Conservation (phyloP, 2,797 vertebrate genomes). For the Sebastolobus alascanus region DNA sequence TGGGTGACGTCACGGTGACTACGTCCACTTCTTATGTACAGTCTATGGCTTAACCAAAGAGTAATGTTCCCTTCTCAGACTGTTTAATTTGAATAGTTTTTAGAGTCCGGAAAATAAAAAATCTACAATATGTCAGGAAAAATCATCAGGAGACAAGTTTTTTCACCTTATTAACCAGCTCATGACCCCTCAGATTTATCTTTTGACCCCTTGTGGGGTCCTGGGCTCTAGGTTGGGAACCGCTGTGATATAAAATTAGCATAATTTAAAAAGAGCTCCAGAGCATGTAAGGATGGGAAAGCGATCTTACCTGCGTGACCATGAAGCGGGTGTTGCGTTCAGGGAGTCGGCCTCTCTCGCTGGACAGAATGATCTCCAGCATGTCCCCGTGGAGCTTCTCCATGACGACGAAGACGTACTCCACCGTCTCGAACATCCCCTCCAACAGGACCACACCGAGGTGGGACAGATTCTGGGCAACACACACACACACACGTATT, state of each 20-base stretch:
- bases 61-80: not conserved
- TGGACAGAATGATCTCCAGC: constrained; percentile 88
- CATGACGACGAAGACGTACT: constrained; percentile 84
- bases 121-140: not conserved
- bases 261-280: not conserved
- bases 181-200: too few relatives aligned
- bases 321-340: constrained; percentile 86
- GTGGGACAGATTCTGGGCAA: constrained; percentile 81
- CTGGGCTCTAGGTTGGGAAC: accelerated
- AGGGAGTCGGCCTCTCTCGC: constrained; percentile 83
- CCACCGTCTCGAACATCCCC: constrained; percentile 82
- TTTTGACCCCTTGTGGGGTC: too few relatives aligned
- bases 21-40: too few relatives aligned
- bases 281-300: not conserved
- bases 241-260: accelerated
- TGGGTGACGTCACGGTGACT: too few relatives aligned
- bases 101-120: not conserved
- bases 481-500: not conserved
- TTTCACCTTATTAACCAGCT: not conserved
- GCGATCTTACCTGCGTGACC: constrained; percentile 75
- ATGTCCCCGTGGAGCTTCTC: constrained; percentile 89
- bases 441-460: constrained; percentile 82
- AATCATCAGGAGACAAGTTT: not conserved
- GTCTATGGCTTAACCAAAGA: not conserved
- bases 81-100: not conserved